These are phyloP conservation scores for Anarhynchus alexandrinus DNA, from an alignment of 2,113 vertebrate species.

Conservation along the genomic window DNA sequence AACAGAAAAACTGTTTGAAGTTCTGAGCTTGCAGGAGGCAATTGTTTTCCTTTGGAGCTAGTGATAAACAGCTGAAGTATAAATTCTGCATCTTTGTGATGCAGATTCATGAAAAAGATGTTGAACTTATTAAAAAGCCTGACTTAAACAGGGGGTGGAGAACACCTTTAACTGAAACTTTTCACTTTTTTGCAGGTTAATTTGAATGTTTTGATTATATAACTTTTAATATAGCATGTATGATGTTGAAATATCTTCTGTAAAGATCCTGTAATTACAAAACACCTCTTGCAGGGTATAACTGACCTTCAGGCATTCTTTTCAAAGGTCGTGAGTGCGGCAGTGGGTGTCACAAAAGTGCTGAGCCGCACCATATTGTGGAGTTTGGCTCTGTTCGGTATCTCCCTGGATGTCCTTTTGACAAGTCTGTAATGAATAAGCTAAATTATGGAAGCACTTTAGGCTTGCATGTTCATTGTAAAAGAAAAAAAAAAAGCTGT, in stretches of 20 bases:
- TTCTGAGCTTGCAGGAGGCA: background rate
- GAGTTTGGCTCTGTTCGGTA: background rate
- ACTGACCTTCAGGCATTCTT: background rate
- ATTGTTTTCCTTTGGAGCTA: background rate
- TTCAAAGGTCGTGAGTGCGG: accelerated
- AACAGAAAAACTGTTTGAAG: background rate
- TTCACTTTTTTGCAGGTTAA: background rate
- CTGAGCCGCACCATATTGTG: background rate
- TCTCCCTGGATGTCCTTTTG: background rate
- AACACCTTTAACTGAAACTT: no score
- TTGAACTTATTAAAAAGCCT: background rate
- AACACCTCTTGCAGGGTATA: background rate
- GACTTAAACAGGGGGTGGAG: background rate
- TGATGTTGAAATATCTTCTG: background rate
- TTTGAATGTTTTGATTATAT: background rate
- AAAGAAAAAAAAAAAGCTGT: background rate
- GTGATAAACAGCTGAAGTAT: background rate
- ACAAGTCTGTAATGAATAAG: background rate
- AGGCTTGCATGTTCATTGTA: background rate
- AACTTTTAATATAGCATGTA: background rate
- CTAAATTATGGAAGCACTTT: background rate
- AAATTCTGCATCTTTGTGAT: background rate
- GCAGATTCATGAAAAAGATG: background rate
- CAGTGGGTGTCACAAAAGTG: background rate
- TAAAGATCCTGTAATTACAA: background rate